Evolutionary conservation across 2,797 vertebrate genomes (phyloP), one percentile per base, ranked within the genome.

Genomic region (Rhinophrynus dorsalis): DNA sequence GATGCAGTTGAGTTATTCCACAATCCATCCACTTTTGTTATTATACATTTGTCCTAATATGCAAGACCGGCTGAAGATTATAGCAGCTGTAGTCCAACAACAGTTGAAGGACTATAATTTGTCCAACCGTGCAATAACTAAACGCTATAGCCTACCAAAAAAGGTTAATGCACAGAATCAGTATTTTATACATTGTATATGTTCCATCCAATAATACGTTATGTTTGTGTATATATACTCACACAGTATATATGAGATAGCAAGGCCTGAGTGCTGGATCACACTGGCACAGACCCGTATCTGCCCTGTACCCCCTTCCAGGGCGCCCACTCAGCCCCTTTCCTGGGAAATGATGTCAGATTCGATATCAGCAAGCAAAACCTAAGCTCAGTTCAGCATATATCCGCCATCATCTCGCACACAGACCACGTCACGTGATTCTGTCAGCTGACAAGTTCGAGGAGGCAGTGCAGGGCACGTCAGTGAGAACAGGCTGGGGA

Each of bases 381-480:
- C n/a, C n/a, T n/a, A n/a, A n/a, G n/a, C 23, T 48, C 40, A 9
- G 45, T n/a, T 33, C 45, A 57, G 55, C 18, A 52, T 30, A 51
- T 44, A 44, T 65, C 61, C 61, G 69, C 69, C 69, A 73, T 73
- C 61, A 61, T 72, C 61, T 50, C 42, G 1, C 42, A 58, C 44
- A 52, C 61, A 66, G 12, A 40, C 61, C 35, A 8, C 9, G 21
- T 58, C 55, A 58, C 35, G 35, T 58, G 55, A 58, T 8, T n/a
- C 35, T 6, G 35, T 58, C 55, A 58, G 55, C 54, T 57, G 54
- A 57, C 33, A 21, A 6, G 33, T 17, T 17, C 24, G 66, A 48
- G 18, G 42, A 21, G 11, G 17, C 3, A 21, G 17, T 3, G 8
- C 13, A 21, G 42, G 17, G 7, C 7, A 40, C 42, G 7, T n/a